Evolutionary conservation across 1,140 invertebrate genomes (phyloP), one percentile per base, ranked within the genome.

Genomic region (Schlechtendalia chinensis): DNA sequence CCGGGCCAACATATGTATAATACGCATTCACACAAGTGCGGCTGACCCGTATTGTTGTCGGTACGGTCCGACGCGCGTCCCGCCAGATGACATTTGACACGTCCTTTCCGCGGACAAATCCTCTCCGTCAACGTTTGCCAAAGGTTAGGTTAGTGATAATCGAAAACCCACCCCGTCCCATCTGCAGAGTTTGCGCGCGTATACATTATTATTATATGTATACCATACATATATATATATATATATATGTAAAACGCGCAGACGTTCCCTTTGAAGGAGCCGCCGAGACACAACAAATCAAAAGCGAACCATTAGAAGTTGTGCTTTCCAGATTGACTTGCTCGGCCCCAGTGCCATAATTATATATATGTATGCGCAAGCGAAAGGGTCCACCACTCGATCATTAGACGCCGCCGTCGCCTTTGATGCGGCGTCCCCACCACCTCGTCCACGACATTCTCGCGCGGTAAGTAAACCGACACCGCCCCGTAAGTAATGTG

Each of bases 211-310:
- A 29, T 32, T 65, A 17, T 65, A 10, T n/a, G 11, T n/a, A 63
- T 17, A 17, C 17, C 8, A 17, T 61, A 63, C 27, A 65, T 63
- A 32, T 29, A 29, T 63, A 19, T 32, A 32, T 63, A 39, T n/a
- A n/a, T n/a, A n/a, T n/a, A n/a, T n/a, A n/a, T n/a, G n/a, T n/a
- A n/a, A n/a, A n/a, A n/a, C 61, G 19, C 17, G 17, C 29, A 17
- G 11, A 14, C 63, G 19, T n/a, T 11, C 63, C n/a, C 32, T 67
- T 45, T 67, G 19, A 67, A 45, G 29, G 19, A 16, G 11, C 63
- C 32, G n/a, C 11, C 1, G 19, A 39, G 19, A 67, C 19, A 67
- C 19, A 67, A 67, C 63, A 67, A 67, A 67, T 67, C 63, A 67
- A 67, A 67, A 67, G 63, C 29, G 32, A 32, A 67, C 63, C 32